Evolutionary conservation across 2,113 vertebrate species (phyloP).

Genomic region (Capra hircus): DNA sequence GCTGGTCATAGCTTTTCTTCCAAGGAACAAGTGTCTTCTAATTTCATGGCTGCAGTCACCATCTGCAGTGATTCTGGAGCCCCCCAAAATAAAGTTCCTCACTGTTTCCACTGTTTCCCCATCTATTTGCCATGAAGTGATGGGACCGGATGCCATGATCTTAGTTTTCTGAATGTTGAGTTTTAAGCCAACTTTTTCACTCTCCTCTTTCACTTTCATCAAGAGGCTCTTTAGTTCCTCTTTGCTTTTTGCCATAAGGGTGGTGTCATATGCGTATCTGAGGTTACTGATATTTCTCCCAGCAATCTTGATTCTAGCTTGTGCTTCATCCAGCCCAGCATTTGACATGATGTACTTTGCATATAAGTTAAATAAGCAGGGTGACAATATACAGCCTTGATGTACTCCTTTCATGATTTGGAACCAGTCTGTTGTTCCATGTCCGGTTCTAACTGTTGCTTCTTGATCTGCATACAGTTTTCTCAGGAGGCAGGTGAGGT

Average conservation of each 20-base stretch:
- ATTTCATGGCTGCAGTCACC: not conserved
- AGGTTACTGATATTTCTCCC: not conserved
- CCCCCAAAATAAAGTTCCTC: not conserved
- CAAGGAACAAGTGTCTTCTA: not conserved
- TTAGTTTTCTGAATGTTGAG: not conserved
- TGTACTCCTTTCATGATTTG: not conserved
- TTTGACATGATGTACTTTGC: not conserved
- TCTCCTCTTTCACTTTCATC: not conserved
- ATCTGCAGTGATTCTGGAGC: not conserved
- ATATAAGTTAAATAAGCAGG: not conserved
- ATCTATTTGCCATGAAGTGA: not conserved
- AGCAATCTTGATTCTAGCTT: not conserved
- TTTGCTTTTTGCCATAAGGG: not conserved
- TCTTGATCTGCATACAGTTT: not conserved
- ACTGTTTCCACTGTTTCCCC: not conserved
- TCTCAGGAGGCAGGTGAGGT: not conserved
- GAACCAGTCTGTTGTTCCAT: not conserved
- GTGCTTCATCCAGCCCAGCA: not conserved
- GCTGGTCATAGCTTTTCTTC: not conserved
- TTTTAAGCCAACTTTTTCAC: not conserved
- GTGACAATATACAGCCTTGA: not conserved
- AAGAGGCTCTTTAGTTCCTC: not conserved
- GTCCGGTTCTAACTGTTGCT: not conserved
- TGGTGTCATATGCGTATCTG: not conserved
- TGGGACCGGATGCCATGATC: not conserved